Evolutionary conservation across 2,888 invertebrate species (phyloP).

Genomic region (Tenodera sinensis): DNA sequence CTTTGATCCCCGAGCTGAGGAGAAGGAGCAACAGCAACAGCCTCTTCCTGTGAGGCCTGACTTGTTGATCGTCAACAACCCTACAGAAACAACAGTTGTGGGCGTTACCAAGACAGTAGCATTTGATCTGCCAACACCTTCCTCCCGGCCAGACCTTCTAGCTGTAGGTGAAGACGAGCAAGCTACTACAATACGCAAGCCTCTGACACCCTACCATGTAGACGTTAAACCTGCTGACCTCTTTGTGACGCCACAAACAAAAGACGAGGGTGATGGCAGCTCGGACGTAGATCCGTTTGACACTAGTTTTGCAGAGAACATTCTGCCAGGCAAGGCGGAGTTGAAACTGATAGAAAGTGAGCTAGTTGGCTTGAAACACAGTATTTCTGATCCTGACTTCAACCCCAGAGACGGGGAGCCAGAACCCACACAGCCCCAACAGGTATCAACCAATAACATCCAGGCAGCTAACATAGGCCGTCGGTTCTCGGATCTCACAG

Average conservation of each 20-base stretch:
- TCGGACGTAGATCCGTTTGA: conserved; percentile 60
- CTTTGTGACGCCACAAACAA: not conserved
- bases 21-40: conserved; percentile 41
- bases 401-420: conserved; percentile 32
- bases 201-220: conserved; percentile 77
- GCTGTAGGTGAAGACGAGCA: conserved; percentile 24
- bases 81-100: not conserved
- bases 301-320: conserved; percentile 56
- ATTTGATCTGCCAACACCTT: conserved; percentile 56
- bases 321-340: conserved; percentile 55
- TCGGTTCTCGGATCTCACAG: conserved; percentile 28
- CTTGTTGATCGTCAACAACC: conserved; percentile 1
- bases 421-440: conserved; percentile 40
- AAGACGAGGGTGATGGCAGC: not conserved
- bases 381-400: conserved; percentile 39
- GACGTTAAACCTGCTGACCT: conserved; percentile 29
- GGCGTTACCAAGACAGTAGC: conserved; percentile 50
- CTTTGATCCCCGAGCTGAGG: conserved; percentile 75
- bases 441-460: not conserved
- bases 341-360: conserved; percentile 43
- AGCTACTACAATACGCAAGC: conserved; percentile 51
- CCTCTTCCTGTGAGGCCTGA: conserved; percentile 29
- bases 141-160: conserved; percentile 32
- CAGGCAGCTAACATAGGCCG: not conserved
- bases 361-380: conserved; percentile 30